Evolutionary conservation across 2,797 vertebrate genomes (phyloP).

Genomic region (Pseudomugil gertrudae): DNA sequence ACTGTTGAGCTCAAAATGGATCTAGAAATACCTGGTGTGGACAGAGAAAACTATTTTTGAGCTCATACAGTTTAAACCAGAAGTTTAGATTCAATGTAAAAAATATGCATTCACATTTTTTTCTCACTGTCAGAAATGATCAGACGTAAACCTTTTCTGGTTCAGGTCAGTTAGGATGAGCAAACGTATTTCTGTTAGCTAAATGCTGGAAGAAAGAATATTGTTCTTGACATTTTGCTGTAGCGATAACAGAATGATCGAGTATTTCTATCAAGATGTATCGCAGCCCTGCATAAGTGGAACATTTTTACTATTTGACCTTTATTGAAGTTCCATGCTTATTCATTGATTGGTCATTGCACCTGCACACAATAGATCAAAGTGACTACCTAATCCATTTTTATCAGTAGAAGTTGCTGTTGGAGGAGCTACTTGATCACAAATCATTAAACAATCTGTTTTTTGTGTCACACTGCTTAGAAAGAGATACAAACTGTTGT

Average conservation of each 20-base stretch:
- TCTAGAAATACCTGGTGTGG: background rate
- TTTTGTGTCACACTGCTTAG: background rate
- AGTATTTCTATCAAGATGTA: background rate
- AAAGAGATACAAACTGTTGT: background rate
- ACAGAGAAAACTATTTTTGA: background rate
- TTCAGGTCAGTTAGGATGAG: too few relatives aligned
- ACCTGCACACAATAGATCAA: slow-evolving; percentile 46
- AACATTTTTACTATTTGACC: slow-evolving; percentile 42
- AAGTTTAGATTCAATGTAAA: too few relatives aligned
- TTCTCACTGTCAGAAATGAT: too few relatives aligned
- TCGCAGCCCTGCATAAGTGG: slow-evolving; percentile 6
- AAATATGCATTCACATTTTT: too few relatives aligned
- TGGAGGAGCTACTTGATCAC: slow-evolving; percentile 1
- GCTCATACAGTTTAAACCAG: background rate
- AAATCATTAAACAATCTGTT: slow-evolving; percentile 9
- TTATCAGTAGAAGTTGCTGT: slow-evolving; percentile 28
- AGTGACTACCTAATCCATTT: slow-evolving; percentile 42
- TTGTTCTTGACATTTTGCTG: slow-evolving; percentile 6
- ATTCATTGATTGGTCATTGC: slow-evolving; percentile 60
- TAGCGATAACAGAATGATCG: slow-evolving; percentile 5
- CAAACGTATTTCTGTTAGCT: too few relatives aligned
- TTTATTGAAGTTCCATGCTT: slow-evolving; percentile 44
- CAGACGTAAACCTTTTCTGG: too few relatives aligned
- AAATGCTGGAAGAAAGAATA: too few relatives aligned
- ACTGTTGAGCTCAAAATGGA: background rate